Conservation (phyloP, 2,888 invertebrate species). For the Agrotis puta region DNA sequence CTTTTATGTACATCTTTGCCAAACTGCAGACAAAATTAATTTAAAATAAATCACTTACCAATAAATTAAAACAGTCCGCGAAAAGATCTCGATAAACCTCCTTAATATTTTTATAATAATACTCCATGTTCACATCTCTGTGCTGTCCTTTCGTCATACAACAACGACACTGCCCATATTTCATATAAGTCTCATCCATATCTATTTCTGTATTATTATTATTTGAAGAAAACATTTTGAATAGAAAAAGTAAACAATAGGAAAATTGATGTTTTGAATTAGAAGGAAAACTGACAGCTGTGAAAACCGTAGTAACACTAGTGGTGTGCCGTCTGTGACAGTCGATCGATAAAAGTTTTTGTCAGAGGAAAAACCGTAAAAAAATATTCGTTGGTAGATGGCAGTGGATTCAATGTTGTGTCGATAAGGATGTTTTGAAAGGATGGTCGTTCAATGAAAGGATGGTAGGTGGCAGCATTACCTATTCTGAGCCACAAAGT, state of each 20-base stretch:
- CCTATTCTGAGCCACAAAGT: no score
- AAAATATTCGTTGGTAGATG: conserved; percentile 28
- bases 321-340: conserved; percentile 15
- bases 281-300: conserved; percentile 6
- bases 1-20: no score
- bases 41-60: conserved; percentile 71
- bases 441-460: background rate
- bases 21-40: no score
- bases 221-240: conserved; percentile 24
- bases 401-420: background rate
- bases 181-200: conserved; percentile 27
- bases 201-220: conserved; percentile 41
- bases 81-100: conserved; percentile 79
- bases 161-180: conserved; percentile 78
- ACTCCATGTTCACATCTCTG: conserved; percentile 75
- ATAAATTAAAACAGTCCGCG: conserved; percentile 80
- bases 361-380: conserved; percentile 9
- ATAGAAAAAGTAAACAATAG: conserved; percentile 23
- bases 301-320: background rate
- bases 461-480: background rate
- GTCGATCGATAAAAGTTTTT: background rate
- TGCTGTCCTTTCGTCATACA: conserved; percentile 77
- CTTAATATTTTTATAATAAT: conserved; percentile 70
- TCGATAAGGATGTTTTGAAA: background rate
- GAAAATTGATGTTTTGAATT: conserved; percentile 23